A percentile compares a stretch with the other conserved stretches of the same genome.
These are phyloP conservation scores for Chroicocephalus ridibundus DNA, from an alignment of 2,113 vertebrate species.

Conservation along the genomic window DNA sequence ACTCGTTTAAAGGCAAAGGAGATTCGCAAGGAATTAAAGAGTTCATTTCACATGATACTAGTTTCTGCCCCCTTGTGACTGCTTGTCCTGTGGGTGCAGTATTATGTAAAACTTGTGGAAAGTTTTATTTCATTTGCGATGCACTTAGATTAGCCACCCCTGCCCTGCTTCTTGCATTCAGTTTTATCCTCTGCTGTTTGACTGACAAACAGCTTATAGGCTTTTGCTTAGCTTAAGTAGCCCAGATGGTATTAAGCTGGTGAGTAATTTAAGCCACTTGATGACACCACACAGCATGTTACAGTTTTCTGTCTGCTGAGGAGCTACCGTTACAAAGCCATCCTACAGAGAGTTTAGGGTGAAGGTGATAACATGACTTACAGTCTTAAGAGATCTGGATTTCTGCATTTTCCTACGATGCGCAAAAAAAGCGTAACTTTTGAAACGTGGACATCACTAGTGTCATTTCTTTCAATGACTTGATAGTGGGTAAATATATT, in stretches of 20 bases:
- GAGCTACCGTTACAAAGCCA: not conserved
- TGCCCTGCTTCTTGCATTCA: not conserved
- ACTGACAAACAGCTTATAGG: not conserved
- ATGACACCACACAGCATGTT: not conserved
- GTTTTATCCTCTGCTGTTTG: not conserved
- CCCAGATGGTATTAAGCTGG: not conserved
- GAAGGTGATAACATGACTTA: not conserved
- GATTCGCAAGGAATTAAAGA: not conserved
- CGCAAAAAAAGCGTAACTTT: not conserved
- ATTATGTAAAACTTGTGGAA: not conserved
- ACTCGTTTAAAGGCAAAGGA: not conserved
- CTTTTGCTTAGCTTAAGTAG: constrained; percentile 8
- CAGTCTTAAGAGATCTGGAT: not conserved
- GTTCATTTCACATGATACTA: not conserved
- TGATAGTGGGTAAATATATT: not conserved
- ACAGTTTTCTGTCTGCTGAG: not conserved
- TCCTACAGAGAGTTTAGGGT: not conserved
- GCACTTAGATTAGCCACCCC: not conserved
- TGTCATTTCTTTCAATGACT: not conserved
- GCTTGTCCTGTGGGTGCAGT: not conserved
- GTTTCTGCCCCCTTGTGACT: not conserved
- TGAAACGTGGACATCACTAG: not conserved
- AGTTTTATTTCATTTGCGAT: not conserved
- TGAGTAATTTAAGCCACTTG: not conserved
- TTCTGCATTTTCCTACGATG: not conserved